Conservation (phyloP, 1,140 invertebrate species). For the Tetramorium alpestre region DNA sequence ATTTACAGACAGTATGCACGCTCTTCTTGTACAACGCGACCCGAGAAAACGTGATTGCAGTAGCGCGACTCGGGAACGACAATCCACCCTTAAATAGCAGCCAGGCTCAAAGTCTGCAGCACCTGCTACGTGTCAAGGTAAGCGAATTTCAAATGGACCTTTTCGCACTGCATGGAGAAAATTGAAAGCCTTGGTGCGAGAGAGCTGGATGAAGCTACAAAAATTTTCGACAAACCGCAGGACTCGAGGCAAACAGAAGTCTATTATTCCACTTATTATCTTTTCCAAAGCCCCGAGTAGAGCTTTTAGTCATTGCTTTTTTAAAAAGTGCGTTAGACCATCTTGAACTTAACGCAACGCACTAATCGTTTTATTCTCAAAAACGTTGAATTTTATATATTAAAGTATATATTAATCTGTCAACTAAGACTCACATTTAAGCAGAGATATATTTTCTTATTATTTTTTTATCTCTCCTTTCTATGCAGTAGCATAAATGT, state of each 20-base stretch:
- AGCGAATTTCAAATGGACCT: slow-evolving; percentile 71
- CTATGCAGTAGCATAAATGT: too few relatives aligned
- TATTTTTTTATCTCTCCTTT: too few relatives aligned
- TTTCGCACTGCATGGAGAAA: slow-evolving; percentile 15
- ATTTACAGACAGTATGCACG: slow-evolving; percentile 91
- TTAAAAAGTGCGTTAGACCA: not conserved
- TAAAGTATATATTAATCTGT: too few relatives aligned
- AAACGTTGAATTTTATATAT: not conserved
- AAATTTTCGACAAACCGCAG: not conserved
- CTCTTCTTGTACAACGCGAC: slow-evolving; percentile 94
- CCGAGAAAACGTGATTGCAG: slow-evolving; percentile 94
- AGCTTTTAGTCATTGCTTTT: not conserved
- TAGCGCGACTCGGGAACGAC: slow-evolving; percentile 91
- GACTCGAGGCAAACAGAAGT: not conserved
- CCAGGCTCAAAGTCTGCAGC: slow-evolving; percentile 83
- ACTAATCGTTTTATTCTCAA: not conserved
- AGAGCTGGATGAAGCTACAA: slow-evolving; percentile 8
- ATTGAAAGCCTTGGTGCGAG: slow-evolving; percentile 25
- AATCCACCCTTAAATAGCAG: slow-evolving; percentile 85
- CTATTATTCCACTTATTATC: not conserved
- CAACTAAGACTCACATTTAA: too few relatives aligned
- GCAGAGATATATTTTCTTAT: too few relatives aligned
- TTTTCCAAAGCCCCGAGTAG: not conserved
- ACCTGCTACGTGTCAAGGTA: slow-evolving; percentile 85
- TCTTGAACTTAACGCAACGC: not conserved